Base-by-base conservation (phyloP, 2,797 vertebrate species). In the Acipenser transmontanus region DNA sequence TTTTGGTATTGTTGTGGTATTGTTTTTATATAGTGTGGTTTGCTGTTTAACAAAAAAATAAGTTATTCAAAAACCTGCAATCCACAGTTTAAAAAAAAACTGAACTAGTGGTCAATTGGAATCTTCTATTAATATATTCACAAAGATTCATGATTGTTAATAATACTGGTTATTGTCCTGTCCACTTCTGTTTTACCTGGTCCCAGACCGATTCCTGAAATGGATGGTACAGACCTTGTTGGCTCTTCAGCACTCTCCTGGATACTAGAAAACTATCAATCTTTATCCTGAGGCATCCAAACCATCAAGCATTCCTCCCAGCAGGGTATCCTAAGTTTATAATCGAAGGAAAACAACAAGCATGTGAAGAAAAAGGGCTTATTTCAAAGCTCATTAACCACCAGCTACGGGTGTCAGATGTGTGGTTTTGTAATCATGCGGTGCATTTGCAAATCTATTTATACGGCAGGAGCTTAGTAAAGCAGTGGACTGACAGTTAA, bases 351-450 rank as follows among this genome's bases (percentile, higher is more conserved):
- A 34, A 47, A 9, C 20, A 51, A 61, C 47, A 47, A 12, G 47
- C 50, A 8, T 4, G n/a, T 49, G 59, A 62, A 11, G 14, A 63
- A 59, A 50, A 57, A 7, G 20, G 14, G 9, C 6, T 14, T 61
- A 59, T 50, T 8, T 10, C 12, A n/a, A 52, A 65, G 48, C 61
- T 70, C 50, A 66, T 70, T 70, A 63, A 14, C 52, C 65, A 66
- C 54, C 17, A 50, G 61, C 49, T 54, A 66, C 12, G 61, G 65
- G 54, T 59, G 61, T 70, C 69, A 62, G 59, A 60, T 50, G 65
- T 57, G n/a, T 54, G 61, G 13, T 50, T 62, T 59, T 47, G 48
- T 56, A 50, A 50, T 51, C 47, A 50, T 48, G 48, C 64, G 6
- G 13, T 49, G 59, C 57, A 60, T 34, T 47, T 56, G 60, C 59